Evolutionary conservation across 2,888 invertebrate species (phyloP), one percentile per base, ranked within the genome.

Genomic region (Drosophila kanekoi): DNA sequence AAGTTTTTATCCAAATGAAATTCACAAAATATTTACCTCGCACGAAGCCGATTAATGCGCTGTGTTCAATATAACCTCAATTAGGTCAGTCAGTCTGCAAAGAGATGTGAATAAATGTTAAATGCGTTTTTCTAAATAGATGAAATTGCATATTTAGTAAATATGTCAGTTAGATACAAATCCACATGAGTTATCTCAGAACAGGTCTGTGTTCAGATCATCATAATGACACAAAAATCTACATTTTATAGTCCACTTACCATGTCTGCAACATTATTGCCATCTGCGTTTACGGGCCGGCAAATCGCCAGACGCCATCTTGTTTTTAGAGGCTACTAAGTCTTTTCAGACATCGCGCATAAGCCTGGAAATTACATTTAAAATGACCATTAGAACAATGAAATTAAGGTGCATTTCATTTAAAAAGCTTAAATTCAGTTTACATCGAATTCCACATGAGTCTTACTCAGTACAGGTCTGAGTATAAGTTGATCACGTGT

Each of bases 401-500:
- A 5, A 23, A 41, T n/a, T 8, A 3, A 5, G 6, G 0, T 11
- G 2, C 6, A 33, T 3, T 5, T 5, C 1, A 14, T 35, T 16
- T 49, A 1, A 1, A 11, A n/a, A 0, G 40, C 6, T 32, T 35
- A 4, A 9, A 1, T 44, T 82, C 82, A 82, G 89, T 51, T 76
- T 71, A 89, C 67, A 65, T 38, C 38, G 57, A 47, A 44, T 35
- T 80, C 89, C 64, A 49, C 82, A 87, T 59, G 71, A 48, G 51
- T 75, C 33, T 53, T 84, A 64, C 69, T 81, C 58, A 63, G 81
- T 62, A 81, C 81, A 81, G 81, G 89, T 88, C 81, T 81, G 80
- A 86, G 89, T 70, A 83, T 61, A 67, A 65, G 9, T 41, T 83
- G 72, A 83, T 79, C 79, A 83, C 6, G 16, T 16, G 14, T 13